Percentiles rank a stretch among this genome's conserved stretches.
Evolutionary conservation across 2,888 invertebrate genomes (phyloP).

Genomic region (Scaptomyza cyrtandrae): DNA sequence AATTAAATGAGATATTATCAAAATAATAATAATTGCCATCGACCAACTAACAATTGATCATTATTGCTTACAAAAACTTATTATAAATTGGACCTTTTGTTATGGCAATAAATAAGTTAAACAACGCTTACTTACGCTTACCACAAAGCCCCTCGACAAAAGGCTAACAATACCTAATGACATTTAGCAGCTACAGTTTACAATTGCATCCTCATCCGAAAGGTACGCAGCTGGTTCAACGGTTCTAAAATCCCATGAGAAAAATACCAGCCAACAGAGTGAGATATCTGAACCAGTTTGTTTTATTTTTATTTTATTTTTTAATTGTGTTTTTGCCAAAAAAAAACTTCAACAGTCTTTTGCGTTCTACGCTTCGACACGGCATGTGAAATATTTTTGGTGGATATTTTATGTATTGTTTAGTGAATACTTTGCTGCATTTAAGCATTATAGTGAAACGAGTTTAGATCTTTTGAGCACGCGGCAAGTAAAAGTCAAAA

Average conservation of each 20-base stretch:
- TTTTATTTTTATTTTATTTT: conserved; percentile 17
- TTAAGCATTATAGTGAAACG: conserved; percentile 53
- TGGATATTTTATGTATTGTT: conserved; percentile 58
- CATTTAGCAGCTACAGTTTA: conserved; percentile 26
- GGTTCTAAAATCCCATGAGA: conserved; percentile 35
- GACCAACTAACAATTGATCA: conserved; percentile 6
- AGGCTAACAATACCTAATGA: conserved; percentile 21
- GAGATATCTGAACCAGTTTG: conserved; percentile 42
- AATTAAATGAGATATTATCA: conserved; percentile 27
- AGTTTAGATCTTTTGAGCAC: conserved; percentile 46
- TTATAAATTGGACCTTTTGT: conserved; percentile 26
- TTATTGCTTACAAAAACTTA: conserved; percentile 30
- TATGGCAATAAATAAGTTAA: conserved; percentile 12
- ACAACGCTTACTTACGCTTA: background rate
- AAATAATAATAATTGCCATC: conserved; percentile 19
- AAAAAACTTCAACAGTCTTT: conserved; percentile 30
- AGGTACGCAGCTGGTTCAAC: conserved; percentile 26
- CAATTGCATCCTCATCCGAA: conserved; percentile 47
- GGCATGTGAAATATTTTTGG: conserved; percentile 65
- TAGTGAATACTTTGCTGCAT: conserved; percentile 35
- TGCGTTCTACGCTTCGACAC: conserved; percentile 26
- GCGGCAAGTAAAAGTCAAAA: conserved; percentile 71
- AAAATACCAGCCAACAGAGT: conserved; percentile 22
- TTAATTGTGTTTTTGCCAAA: conserved; percentile 1
- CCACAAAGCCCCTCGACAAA: conserved; percentile 14